Base-by-base conservation (phyloP, 1,140 invertebrate species). In the Sitophilus oryzae region DNA sequence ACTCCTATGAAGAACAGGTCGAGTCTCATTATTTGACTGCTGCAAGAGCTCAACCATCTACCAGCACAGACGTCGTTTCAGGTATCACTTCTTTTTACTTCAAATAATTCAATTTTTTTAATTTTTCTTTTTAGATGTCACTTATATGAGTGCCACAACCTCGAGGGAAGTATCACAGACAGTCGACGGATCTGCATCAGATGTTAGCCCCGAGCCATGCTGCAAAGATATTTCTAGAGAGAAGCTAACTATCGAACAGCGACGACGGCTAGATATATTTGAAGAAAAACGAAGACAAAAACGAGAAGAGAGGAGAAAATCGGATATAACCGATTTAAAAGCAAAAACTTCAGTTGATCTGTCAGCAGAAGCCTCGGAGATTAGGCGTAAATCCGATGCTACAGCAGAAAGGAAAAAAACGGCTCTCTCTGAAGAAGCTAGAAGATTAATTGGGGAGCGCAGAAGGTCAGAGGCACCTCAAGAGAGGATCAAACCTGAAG, bases 61-160 rank as follows among this genome's bases (percentile, higher is more conserved):
- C 82, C 0, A 88, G 84, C 68, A 81, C 82, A 41, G 85, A 87
- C 65, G 89, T 84, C 22, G 71, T 86, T 2, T 88, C 83, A 74
- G 86, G 83, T 83, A 76, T 5, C 25, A 5, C 25, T 11, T n/a
- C n/a, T n/a, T n/a, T n/a, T n/a, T n/a, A n/a, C n/a, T n/a, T n/a
- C n/a, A n/a, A n/a, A n/a, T n/a, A n/a, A n/a, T n/a, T n/a, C n/a
- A n/a, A n/a, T n/a, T n/a, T n/a, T n/a, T n/a, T n/a, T n/a, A n/a
- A n/a, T n/a, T n/a, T 30, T 30, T 5, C 42, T 23, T 49, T 37
- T 4, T 37, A 67, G 67, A 69, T 47, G 60, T 61, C 21, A 65
- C 67, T 19, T 30, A 6, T 6, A 30, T 11, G 11, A 5, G 11
- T 30, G 5, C 11, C 5, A 30, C 5, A 30, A 30, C 25, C 25